These are phyloP conservation scores for Sinelater perroti DNA, from an alignment of 2,888 invertebrate genomes.

Conservation along the genomic window DNA sequence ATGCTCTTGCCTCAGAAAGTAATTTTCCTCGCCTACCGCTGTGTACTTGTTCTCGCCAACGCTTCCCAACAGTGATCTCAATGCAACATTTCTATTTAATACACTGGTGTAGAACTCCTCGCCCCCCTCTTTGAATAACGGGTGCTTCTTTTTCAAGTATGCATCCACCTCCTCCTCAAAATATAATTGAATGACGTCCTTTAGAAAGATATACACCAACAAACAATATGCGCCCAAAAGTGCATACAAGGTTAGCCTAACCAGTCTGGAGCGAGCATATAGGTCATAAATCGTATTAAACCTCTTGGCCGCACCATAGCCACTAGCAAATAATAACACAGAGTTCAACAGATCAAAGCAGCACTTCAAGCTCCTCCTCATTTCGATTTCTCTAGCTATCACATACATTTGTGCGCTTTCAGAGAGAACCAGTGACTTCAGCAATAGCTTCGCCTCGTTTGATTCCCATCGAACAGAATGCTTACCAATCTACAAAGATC, in stretches of 20 bases:
- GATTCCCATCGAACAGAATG: constrained; percentile 72
- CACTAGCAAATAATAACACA: constrained; percentile 60
- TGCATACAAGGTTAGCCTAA: constrained; percentile 65
- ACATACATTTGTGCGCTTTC: constrained; percentile 83
- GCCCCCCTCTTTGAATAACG: constrained; percentile 75
- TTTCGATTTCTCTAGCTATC: constrained; percentile 77
- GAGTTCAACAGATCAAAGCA: constrained; percentile 67
- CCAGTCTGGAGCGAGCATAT: constrained; percentile 62
- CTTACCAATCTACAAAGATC: constrained; percentile 67
- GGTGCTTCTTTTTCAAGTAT: constrained; percentile 67
- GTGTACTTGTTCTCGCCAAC: constrained; percentile 71
- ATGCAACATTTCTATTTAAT: constrained; percentile 76
- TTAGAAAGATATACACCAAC: constrained; percentile 71
- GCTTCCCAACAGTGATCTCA: constrained; percentile 71
- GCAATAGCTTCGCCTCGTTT: constrained; percentile 68
- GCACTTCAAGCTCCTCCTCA: constrained; percentile 68
- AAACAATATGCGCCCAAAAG: constrained; percentile 66
- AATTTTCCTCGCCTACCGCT: constrained; percentile 75
- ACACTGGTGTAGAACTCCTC: constrained; percentile 79
- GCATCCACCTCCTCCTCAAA: constrained; percentile 73
- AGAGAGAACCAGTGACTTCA: constrained; percentile 75
- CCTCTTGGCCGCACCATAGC: constrained; percentile 64
- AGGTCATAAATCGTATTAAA: constrained; percentile 67
- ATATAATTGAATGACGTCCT: constrained; percentile 70
- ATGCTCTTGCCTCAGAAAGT: constrained; percentile 70